phyloP scores from a whole-genome alignment of 2,888 invertebrate species.

The Chydorus sphaericus region DNA sequence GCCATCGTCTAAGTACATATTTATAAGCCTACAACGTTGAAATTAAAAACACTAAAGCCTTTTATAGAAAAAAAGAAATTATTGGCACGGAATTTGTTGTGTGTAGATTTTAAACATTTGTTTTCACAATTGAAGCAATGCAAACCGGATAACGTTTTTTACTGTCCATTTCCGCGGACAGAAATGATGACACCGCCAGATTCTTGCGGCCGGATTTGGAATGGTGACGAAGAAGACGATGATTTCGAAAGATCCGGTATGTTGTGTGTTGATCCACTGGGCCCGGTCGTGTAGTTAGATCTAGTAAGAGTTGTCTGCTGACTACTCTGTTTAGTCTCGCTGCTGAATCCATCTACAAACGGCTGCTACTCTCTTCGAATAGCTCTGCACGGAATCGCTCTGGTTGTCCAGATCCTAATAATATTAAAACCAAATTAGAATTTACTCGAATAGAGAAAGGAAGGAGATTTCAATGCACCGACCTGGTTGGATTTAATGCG shows the following conservation, averaged over 20 bases:
- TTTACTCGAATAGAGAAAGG: too few species aligned
- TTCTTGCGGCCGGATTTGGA: conserved; percentile 14
- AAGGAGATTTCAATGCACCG: too few species aligned
- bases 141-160: too few species aligned
- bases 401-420: conserved; percentile 52
- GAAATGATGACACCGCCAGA: conserved; percentile 15
- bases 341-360: conserved; percentile 43
- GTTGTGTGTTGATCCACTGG: not conserved
- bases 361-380: conserved; percentile 52
- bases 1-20: too few species aligned
- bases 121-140: too few species aligned
- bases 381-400: conserved; percentile 43
- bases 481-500: conserved; percentile 51
- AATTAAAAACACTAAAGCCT: too few species aligned
- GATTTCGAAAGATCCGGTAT: not conserved
- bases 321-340: conserved; percentile 53
- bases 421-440: too few species aligned
- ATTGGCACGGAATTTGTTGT: not conserved
- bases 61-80: not conserved
- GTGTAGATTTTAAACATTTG: not conserved
- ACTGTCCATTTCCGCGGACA: conserved; percentile 12
- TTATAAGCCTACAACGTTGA: too few species aligned
- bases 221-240: not conserved
- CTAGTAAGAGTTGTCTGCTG: conserved; percentile 50
- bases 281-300: conserved; percentile 5